Evolutionary conservation across 2,888 invertebrate genomes (phyloP).

Genomic region (Pseudoips prasinana): DNA sequence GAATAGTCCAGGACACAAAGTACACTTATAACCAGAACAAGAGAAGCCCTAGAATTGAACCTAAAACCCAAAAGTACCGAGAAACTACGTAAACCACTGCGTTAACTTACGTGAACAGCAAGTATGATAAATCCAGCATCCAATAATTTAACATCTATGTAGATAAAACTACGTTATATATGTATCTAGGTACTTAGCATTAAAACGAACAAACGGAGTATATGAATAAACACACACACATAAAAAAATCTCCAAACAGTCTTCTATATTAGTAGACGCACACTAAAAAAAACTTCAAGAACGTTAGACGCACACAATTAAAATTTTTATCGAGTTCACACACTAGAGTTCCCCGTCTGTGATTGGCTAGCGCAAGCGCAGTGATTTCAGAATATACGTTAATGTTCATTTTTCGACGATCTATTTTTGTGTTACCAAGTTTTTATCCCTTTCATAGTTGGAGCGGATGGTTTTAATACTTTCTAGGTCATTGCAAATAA

Average conservation of each 20-base stretch:
- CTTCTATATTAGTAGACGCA: constrained; percentile 20
- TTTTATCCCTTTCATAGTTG: constrained; percentile 59
- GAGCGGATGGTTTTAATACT: constrained; percentile 54
- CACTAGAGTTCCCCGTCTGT: constrained; percentile 33
- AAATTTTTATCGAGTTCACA: too few species aligned
- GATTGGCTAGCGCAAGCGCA: constrained; percentile 51
- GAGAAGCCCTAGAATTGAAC: too few species aligned
- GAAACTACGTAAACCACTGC: constrained; percentile 2
- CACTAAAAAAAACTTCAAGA: constrained; percentile 23
- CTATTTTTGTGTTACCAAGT: constrained; percentile 74
- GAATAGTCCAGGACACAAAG: too few species aligned
- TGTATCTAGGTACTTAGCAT: constrained; percentile 13
- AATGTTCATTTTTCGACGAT: constrained; percentile 71
- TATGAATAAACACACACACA: not conserved
- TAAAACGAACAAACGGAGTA: constrained; percentile 4
- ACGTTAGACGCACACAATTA: constrained; percentile 33
- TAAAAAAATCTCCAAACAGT: constrained; percentile 19
- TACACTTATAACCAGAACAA: too few species aligned
- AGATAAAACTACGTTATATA: constrained; percentile 21
- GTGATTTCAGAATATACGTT: constrained; percentile 53
- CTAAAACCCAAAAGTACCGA: not conserved
- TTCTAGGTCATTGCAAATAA: constrained; percentile 48
- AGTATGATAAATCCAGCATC: too few species aligned
- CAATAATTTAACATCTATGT: constrained; percentile 18
- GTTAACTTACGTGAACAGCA: too few species aligned